A percentile compares a stretch with the other conserved stretches of the same genome.
phyloP scores from a whole-genome alignment of 1,140 invertebrate species.

The Drosophila setifemur region DNA sequence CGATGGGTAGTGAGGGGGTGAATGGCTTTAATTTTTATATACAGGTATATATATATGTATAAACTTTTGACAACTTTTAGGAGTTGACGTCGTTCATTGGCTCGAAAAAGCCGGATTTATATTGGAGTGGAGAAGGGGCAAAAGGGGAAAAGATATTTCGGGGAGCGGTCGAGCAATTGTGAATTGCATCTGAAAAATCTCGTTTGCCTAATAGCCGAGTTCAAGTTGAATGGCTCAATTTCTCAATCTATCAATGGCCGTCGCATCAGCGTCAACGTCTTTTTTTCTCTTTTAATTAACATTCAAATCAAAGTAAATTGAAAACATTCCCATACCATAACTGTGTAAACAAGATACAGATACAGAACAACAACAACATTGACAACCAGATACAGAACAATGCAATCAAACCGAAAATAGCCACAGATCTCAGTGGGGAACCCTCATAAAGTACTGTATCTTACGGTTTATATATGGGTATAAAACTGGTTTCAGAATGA shows the following conservation, averaged over 20 bases:
- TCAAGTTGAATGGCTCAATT: constrained; percentile 78
- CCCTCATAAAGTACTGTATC: constrained; percentile 42
- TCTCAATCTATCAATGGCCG: constrained; percentile 61
- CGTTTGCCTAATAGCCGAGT: constrained; percentile 79
- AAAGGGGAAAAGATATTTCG: constrained; percentile 1
- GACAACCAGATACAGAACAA: neutral
- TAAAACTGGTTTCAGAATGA: constrained; percentile 31
- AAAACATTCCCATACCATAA: constrained; percentile 11
- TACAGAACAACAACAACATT: neutral
- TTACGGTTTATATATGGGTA: constrained; percentile 31
- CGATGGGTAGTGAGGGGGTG: constrained; percentile 32
- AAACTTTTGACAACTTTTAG: constrained; percentile 53
- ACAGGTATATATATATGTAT: constrained; percentile 19
- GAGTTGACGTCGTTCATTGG: constrained; percentile 64
- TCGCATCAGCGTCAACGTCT: constrained; percentile 36
- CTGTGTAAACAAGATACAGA: neutral
- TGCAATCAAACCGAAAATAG: constrained; percentile 37
- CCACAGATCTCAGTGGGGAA: constrained; percentile 8
- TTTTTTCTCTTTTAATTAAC: constrained; percentile 43
- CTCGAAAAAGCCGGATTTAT: constrained; percentile 41
- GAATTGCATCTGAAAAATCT: constrained; percentile 69
- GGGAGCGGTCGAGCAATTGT: constrained; percentile 59
- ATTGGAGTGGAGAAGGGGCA: neutral
- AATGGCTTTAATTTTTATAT: constrained; percentile 31
- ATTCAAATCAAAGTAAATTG: constrained; percentile 47